These are phyloP conservation scores for Plectus sambesii DNA, from an alignment of 1,140 invertebrate genomes.

Conservation along the genomic window DNA sequence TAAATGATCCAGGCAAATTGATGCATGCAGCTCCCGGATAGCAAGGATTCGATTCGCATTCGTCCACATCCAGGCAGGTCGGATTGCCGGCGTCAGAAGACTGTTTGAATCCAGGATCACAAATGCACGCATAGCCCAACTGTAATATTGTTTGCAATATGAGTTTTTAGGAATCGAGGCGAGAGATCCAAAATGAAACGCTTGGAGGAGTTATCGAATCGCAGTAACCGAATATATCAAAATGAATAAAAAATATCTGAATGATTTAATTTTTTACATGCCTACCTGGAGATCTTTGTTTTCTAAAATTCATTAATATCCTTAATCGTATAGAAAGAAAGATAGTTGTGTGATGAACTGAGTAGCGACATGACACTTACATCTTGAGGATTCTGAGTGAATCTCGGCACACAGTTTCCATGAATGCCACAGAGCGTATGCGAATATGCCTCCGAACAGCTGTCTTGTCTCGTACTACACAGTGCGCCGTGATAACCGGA, in stretches of 20 bases:
- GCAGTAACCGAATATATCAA: too few species aligned
- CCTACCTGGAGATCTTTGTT: neutral
- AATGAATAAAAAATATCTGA: neutral
- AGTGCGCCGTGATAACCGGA: slow-evolving; percentile 34
- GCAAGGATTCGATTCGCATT: slow-evolving; percentile 36
- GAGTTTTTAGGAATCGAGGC: neutral
- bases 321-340: neutral
- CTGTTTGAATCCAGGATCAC: slow-evolving; percentile 34
- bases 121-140: slow-evolving; percentile 33
- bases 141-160: neutral
- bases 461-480: slow-evolving; percentile 27
- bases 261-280: neutral
- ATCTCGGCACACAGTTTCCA: slow-evolving; percentile 35
- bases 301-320: neutral
- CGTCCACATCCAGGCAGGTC: slow-evolving; percentile 36
- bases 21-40: slow-evolving; percentile 36
- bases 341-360: too few species aligned
- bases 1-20: slow-evolving; percentile 38
- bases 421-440: slow-evolving; percentile 35
- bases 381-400: neutral
- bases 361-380: slow-evolving; percentile 5
- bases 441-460: slow-evolving; percentile 24
- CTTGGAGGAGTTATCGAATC: slow-evolving; percentile 10
- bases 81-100: slow-evolving; percentile 35
- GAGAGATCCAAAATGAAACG: slow-evolving; percentile 14